Evolutionary conservation across 23 tunicate species (phyloP).

Genomic region (Diplosoma virens): DNA sequence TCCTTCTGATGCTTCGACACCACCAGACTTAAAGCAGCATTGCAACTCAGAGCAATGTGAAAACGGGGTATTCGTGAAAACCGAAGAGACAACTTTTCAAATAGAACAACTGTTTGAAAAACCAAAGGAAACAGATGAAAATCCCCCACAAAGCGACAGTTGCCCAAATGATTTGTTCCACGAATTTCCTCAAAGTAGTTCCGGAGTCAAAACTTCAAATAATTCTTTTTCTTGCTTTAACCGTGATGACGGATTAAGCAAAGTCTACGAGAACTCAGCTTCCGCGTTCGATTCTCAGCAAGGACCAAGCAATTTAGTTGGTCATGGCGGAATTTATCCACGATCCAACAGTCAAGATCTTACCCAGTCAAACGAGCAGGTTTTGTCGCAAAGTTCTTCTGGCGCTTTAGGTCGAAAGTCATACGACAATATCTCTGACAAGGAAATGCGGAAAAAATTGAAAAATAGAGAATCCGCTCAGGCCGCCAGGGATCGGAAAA

Average conservation of each 20-base stretch:
- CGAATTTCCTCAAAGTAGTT: not conserved
- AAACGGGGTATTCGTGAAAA: not conserved
- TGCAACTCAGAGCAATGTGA: constrained; percentile 1
- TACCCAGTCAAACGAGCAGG: not conserved
- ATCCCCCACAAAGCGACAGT: not conserved
- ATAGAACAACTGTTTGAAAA: constrained; percentile 2
- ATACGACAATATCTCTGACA: constrained; percentile 80
- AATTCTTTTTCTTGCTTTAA: not conserved
- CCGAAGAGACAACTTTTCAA: no score
- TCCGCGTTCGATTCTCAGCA: not conserved
- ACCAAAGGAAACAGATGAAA: not conserved
- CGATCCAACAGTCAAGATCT: constrained; percentile 7
- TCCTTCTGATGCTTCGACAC: constrained; percentile 5
- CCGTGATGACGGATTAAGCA: not conserved
- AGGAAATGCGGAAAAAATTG: constrained; percentile 88
- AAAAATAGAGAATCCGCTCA: constrained; percentile 97
- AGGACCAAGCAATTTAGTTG: not conserved
- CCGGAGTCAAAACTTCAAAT: not conserved
- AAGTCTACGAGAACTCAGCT: not conserved
- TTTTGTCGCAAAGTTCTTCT: not conserved
- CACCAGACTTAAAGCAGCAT: constrained; percentile 10
- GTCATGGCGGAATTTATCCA: not conserved
- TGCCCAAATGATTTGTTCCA: not conserved
- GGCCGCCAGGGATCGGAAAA: constrained; percentile 93
- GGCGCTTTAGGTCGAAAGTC: constrained; percentile 37